These are phyloP conservation scores for Epinephelus awoara DNA, from an alignment of 2,797 vertebrate genomes.

Conservation along the genomic window DNA sequence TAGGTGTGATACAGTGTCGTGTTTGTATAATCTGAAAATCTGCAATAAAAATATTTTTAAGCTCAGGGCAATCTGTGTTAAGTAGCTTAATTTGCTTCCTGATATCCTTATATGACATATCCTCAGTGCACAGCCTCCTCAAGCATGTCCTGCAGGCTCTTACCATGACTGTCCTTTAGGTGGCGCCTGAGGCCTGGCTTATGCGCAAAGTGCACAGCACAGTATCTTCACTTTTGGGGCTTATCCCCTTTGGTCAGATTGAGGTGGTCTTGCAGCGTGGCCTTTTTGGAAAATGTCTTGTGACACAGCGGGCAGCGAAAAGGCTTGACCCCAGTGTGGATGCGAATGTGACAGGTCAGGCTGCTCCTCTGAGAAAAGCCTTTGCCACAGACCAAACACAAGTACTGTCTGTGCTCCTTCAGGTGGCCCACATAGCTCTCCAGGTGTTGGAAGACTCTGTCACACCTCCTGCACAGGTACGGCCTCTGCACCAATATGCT, in stretches of 20 bases:
- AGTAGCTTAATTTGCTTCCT: not conserved
- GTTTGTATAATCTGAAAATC: no score
- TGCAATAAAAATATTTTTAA: not conserved
- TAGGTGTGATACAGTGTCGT: no score
- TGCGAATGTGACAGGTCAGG: constrained; percentile 73
- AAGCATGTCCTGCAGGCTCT: constrained; percentile 66
- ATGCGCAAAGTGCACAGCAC: constrained; percentile 65
- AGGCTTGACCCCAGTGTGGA: constrained; percentile 77
- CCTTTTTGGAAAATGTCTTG: constrained; percentile 79
- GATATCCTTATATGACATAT: not conserved
- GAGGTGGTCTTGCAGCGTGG: constrained; percentile 80
- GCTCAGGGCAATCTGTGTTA: not conserved
- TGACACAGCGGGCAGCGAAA: constrained; percentile 82
- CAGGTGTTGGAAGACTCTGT: constrained; percentile 80
- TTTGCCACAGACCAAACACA: constrained; percentile 81
- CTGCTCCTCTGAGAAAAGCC: constrained; percentile 78
- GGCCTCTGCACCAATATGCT: constrained; percentile 64
- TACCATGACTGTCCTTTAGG: constrained; percentile 74
- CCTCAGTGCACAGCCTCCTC: constrained; percentile 51
- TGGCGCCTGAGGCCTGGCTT: constrained; percentile 75
- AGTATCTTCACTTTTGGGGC: constrained; percentile 67
- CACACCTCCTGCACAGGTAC: constrained; percentile 79
- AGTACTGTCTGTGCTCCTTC: constrained; percentile 78
- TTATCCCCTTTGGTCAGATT: constrained; percentile 77
- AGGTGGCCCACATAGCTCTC: constrained; percentile 78